These are phyloP conservation scores for Scortum barcoo DNA, from an alignment of 2,113 vertebrate genomes.

Conservation along the genomic window DNA sequence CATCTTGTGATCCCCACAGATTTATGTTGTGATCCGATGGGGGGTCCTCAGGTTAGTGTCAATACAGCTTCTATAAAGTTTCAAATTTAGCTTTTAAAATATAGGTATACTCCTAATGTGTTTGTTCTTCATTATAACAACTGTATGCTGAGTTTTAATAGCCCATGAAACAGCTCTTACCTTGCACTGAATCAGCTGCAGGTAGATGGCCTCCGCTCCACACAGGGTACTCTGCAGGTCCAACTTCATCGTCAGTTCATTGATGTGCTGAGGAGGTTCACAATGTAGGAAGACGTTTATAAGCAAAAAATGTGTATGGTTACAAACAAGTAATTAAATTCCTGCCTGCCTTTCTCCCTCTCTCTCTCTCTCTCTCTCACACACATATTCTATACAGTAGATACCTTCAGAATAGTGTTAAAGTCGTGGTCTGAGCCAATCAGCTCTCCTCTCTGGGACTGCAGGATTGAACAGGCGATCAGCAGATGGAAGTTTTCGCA, in stretches of 20 bases:
- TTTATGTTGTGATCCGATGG: no score
- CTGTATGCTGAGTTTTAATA: not conserved
- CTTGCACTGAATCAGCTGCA: constrained; percentile 87
- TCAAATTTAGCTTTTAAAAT: not conserved
- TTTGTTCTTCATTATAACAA: not conserved
- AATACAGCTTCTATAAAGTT: not conserved
- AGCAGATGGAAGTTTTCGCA: constrained; percentile 92
- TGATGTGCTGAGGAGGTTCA: constrained; percentile 88
- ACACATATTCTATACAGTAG: not conserved
- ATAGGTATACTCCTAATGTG: not conserved
- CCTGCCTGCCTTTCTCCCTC: no score
- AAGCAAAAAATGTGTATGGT: not conserved
- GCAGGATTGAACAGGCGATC: constrained; percentile 90
- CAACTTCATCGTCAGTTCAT: constrained; percentile 93
- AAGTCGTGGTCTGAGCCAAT: constrained; percentile 93
- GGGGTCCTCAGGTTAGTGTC: not conserved
- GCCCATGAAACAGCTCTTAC: constrained; percentile 45
- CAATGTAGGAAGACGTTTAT: not conserved
- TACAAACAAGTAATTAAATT: not conserved
- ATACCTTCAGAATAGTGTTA: constrained; percentile 94
- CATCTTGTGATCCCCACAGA: no score
- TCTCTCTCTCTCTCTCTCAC: not conserved
- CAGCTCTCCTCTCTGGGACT: constrained; percentile 89
- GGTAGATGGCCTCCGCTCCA: constrained; percentile 88
- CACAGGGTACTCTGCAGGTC: constrained; percentile 86